Base-by-base conservation (phyloP, 2,797 vertebrate genomes). In the Kryptopterus vitreolus region DNA sequence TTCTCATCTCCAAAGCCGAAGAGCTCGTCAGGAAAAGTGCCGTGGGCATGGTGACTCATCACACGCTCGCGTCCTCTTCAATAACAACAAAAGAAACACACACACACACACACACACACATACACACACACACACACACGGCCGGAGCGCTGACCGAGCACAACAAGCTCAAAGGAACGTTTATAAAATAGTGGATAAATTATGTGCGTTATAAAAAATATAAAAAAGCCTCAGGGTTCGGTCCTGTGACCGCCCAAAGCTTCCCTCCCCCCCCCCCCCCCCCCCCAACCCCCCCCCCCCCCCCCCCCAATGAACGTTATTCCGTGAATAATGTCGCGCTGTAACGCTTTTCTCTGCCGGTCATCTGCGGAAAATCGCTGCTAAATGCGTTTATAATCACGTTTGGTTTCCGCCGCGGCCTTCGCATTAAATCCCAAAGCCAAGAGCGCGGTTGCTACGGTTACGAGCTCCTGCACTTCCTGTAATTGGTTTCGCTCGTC, bases 1-100 rank as follows among this genome's bases (percentile, higher is more conserved):
- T 89, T 91, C 83, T 63, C 87, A 87, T 92, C 80, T 78, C 86
- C 69, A 70, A 80, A 15, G 82, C 55, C 70, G 35, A 72, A 84
- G 89, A 89, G 59, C 88, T 50, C 61, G 80, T 83, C 78, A 57
- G 59, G 70, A 85, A 88, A 91, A 86, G 85, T 84, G 90, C 91
- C 87, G 78, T 84, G 33, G 91, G 92, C 86, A 66, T 43, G 71
- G 35, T 93, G 91, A 94, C 88, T 92, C 91, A 92, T 73, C 79
- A 78, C 52, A 80, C 85, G 87, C 83, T 88, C 68, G 80, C 84
- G 89, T 81, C 76, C 77, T 77, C 86, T 75, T 81, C 84, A 88
- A 71, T 87, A 85, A 80, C 86, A 74, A 38, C 38, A 81, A 59
- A 53, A 26, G 13, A n/a, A n/a, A n/a, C n/a, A n/a, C n/a, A 59